These are phyloP conservation scores for Leistus spinibarbis DNA, from an alignment of 2,888 invertebrate species.

Conservation along the genomic window DNA sequence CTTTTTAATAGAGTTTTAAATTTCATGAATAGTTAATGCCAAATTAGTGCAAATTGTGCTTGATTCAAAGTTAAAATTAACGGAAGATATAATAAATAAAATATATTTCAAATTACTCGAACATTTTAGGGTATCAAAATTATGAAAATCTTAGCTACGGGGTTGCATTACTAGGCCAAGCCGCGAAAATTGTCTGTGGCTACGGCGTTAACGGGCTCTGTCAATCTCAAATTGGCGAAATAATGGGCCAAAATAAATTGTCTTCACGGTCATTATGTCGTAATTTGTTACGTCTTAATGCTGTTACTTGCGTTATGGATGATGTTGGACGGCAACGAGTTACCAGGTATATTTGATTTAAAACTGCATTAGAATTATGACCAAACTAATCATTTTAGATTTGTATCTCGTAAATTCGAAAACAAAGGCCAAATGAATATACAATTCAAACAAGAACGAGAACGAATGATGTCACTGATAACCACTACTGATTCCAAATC, in stretches of 20 bases:
- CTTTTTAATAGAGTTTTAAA: no score
- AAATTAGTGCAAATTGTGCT: no score
- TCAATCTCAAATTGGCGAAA: slow-evolving; percentile 55
- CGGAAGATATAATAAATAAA: not conserved
- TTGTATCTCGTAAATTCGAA: slow-evolving; percentile 27
- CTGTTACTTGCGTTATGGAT: slow-evolving; percentile 60
- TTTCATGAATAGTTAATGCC: no score
- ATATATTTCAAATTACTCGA: not conserved
- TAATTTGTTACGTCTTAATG: slow-evolving; percentile 55
- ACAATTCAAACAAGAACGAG: slow-evolving; percentile 39
- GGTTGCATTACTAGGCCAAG: slow-evolving; percentile 59
- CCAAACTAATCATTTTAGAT: slow-evolving; percentile 7
- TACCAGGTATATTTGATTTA: slow-evolving; percentile 46
- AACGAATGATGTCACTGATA: slow-evolving; percentile 39
- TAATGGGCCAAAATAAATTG: slow-evolving; percentile 57
- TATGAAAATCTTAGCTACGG: slow-evolving; percentile 18
- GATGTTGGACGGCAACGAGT: slow-evolving; percentile 64
- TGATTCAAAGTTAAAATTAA: no score
- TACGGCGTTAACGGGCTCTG: slow-evolving; percentile 62
- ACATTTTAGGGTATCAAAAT: slow-evolving; percentile 13
- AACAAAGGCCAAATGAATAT: slow-evolving; percentile 23
- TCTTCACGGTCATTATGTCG: slow-evolving; percentile 58
- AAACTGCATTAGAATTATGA: no score
- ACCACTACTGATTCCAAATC: not conserved
- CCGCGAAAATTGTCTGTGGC: slow-evolving; percentile 58